phyloP scores from a whole-genome alignment of 2,888 invertebrate species.

The Napeogenes sylphis region DNA sequence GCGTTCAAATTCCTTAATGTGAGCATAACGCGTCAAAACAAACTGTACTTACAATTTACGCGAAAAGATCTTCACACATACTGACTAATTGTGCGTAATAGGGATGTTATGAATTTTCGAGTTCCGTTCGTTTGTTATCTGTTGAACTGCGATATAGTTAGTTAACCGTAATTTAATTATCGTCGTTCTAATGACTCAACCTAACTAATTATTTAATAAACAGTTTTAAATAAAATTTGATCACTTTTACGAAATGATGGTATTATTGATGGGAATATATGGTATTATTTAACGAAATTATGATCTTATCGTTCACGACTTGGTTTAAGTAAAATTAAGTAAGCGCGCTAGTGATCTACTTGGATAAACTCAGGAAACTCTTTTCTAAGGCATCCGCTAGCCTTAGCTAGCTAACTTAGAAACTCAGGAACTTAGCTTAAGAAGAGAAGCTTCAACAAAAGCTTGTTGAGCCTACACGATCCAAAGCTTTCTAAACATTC shows the following conservation, averaged over 20 bases:
- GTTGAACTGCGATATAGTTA: background rate
- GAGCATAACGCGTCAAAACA: slow-evolving; percentile 26
- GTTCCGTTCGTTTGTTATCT: background rate
- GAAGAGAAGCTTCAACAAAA: too few relatives aligned
- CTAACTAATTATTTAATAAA: background rate
- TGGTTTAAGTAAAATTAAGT: too few relatives aligned
- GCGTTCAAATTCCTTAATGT: slow-evolving; percentile 16
- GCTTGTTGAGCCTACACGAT: too few relatives aligned
- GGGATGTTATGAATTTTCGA: background rate
- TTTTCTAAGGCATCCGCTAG: too few relatives aligned
- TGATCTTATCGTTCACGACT: background rate
- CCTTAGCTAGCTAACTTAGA: too few relatives aligned
- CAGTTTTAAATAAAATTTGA: too few relatives aligned
- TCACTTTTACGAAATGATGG: too few relatives aligned
- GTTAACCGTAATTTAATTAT: background rate
- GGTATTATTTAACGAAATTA: too few relatives aligned
- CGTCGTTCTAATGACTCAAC: background rate
- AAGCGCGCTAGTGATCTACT: too few relatives aligned
- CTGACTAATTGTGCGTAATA: background rate
- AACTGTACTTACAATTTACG: slow-evolving; percentile 9
- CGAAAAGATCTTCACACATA: background rate
- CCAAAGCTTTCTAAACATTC: too few relatives aligned
- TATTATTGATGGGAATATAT: background rate
- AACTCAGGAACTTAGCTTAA: too few relatives aligned
- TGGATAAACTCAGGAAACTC: too few relatives aligned